Base-by-base conservation (phyloP, 2,113 vertebrate species). In the Ctenodactylus gundi region DNA sequence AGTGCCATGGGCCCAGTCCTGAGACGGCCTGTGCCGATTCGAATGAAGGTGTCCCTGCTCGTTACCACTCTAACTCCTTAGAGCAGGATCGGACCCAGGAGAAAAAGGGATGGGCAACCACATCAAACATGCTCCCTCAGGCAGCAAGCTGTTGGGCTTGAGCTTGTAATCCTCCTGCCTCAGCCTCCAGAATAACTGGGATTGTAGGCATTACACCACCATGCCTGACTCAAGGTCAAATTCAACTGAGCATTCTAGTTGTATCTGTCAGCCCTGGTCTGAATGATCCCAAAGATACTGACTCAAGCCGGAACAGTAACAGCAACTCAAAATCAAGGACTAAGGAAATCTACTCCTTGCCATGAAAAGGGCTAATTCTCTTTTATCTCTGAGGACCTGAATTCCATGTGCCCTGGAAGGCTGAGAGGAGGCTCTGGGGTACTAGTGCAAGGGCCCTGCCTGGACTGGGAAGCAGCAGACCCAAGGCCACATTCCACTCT, bases 51-150 rank as follows among this genome's bases (percentile, higher is more conserved):
- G 46, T 94, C 88, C 55, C 25, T 91, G 58, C 72, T 94, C 80
- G 86, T 94, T 94, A 96, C 75, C 70, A 93, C 77, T 92, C 86
- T 80, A 92, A 76, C 57, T 97, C 92, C 92, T 90, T 88, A 96
- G 70, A 95, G 76, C 83, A 95, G 87, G 13, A 39, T 60, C 44
- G 58, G 81, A 72, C 92, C 95, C 85, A 64, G 88, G 89, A 94
- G 88, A 57, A 84, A 0, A 10, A 73, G 89, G 49, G 67, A 94
- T 87, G 80, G 96, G 77, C 31, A 2, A 86, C 80, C 90, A 94
- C 96, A 95, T 95, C 93, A 92, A 94, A 94, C 76, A 53, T 62
- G 81, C 94, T 93, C 72, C 85, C 49, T 96, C 57, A 82, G 81
- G 81, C 57, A 85, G 65, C 20, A 67, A 92, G 57, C 87, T 93